A percentile compares a stretch with the other conserved stretches of the same genome.
Conservation (phyloP, 2,113 vertebrate genomes). For the Eclectus roratus region DNA sequence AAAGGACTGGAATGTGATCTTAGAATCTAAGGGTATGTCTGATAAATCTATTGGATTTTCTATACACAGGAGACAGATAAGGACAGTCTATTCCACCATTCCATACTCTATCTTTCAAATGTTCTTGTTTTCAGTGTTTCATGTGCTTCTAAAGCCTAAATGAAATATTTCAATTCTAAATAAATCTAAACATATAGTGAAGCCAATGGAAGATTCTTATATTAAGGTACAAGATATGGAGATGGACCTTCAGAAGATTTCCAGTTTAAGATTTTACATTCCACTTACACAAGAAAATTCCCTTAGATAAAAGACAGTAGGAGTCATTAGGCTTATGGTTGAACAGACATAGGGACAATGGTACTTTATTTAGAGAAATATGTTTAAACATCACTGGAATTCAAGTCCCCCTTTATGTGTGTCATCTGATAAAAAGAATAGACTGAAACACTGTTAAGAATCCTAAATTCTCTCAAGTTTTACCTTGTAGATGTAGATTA, state of each 20-base stretch:
- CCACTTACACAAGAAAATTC: not conserved
- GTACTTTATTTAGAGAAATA: not conserved
- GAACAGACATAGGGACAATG: fast-evolving
- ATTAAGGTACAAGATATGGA: not conserved
- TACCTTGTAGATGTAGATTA: not conserved
- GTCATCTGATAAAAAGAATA: not conserved
- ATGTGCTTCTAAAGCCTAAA: not conserved
- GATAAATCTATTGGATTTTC: not conserved
- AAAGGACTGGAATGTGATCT: not conserved
- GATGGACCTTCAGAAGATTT: not conserved
- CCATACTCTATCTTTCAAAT: not conserved
- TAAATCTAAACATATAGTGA: not conserved
- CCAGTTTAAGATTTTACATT: not conserved
- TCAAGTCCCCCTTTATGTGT: not conserved
- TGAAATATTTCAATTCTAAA: not conserved
- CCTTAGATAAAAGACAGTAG: not conserved
- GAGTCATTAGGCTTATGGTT: not conserved
- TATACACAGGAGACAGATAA: not conserved
- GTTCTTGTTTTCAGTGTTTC: not conserved
- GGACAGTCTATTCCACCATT: not conserved
- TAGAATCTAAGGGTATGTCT: not conserved
- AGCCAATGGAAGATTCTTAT: not conserved
- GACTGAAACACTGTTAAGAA: not conserved
- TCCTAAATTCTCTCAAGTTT: not conserved
- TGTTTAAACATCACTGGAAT: not conserved